Base-by-base conservation (phyloP, 2,888 invertebrate genomes). In the Cistogaster globosa region DNA sequence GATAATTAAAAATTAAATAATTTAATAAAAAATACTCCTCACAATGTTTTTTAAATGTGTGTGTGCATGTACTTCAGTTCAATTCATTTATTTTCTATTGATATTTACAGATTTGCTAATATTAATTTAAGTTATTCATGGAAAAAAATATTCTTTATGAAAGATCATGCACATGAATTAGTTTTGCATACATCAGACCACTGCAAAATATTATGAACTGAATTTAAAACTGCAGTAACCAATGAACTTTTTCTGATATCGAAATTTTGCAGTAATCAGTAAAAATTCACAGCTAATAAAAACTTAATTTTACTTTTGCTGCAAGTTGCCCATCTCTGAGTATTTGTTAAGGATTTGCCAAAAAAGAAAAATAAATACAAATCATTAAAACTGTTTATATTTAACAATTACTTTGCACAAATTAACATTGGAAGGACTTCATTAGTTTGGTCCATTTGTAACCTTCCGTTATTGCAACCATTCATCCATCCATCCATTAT, bases 361-460 rank as follows among this genome's bases (percentile, higher is more conserved):
- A 9, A 20, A 1, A 51, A n/a, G 18, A 51, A 51, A 51, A 51
- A 51, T n/a, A n/a, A n/a, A n/a, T n/a, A n/a, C n/a, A n/a, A 51
- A 53, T 26, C 26, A 9, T 14, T 1, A 77, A n/a, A 81, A 62
- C 32, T 45, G 63, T 72, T 83, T 57, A 75, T 79, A 72, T 84
- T 77, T 79, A 79, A 76, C 75, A 82, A 85, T 82, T 82, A 75
- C 51, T 77, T 77, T 68, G 38, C n/a, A 53, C 68, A 84, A 77
- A 76, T 77, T 81, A 77, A 26, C 57, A 81, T 62, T 67, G 76
- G 51, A 71, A 81, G 77, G 67, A 77, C 80, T 84, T 84, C 72
- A 84, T 80, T 80, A 76, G 80, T 67, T 80, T 80, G 80, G 77
- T 76, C 75, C 71, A 75, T 53, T 60, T 67, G 8, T 0, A 32